Conservation (phyloP, 2,797 vertebrate genomes). For the Sternotherus odoratus region DNA sequence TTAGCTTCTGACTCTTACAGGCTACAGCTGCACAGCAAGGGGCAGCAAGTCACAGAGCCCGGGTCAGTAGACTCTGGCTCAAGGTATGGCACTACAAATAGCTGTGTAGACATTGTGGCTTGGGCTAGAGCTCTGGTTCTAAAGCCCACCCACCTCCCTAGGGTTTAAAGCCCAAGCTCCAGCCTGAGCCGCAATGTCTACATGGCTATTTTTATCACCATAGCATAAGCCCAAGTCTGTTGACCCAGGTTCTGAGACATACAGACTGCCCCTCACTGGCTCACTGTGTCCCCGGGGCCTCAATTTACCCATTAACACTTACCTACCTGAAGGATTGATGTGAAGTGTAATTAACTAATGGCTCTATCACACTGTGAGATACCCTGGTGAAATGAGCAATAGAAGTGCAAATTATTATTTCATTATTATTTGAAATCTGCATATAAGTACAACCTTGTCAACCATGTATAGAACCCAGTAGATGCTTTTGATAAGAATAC, state of each 20-base stretch:
- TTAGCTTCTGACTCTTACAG: constrained; percentile 32
- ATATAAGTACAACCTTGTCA: constrained; percentile 26
- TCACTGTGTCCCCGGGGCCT: background rate
- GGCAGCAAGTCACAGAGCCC: background rate
- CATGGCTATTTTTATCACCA: background rate
- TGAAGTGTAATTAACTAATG: constrained; percentile 52
- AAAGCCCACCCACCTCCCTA: background rate
- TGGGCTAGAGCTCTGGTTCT: background rate
- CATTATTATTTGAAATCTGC: constrained; percentile 48
- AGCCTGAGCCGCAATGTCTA: background rate
- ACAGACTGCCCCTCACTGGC: background rate
- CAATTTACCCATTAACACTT: constrained; percentile 22
- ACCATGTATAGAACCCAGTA: constrained; percentile 41
- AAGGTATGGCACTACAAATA: background rate
- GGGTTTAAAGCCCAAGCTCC: background rate
- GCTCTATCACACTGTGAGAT: constrained; percentile 38
- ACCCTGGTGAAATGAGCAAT: constrained; percentile 20
- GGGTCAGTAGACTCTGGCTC: background rate
- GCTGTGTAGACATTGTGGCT: background rate
- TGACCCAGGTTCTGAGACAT: background rate
- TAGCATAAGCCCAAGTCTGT: background rate
- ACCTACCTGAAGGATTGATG: constrained; percentile 36
- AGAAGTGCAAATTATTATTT: constrained; percentile 35
- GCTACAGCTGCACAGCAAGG: background rate
- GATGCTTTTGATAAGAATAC: background rate